Conservation (phyloP, 2,888 invertebrate species). For the Alcis repandata region DNA sequence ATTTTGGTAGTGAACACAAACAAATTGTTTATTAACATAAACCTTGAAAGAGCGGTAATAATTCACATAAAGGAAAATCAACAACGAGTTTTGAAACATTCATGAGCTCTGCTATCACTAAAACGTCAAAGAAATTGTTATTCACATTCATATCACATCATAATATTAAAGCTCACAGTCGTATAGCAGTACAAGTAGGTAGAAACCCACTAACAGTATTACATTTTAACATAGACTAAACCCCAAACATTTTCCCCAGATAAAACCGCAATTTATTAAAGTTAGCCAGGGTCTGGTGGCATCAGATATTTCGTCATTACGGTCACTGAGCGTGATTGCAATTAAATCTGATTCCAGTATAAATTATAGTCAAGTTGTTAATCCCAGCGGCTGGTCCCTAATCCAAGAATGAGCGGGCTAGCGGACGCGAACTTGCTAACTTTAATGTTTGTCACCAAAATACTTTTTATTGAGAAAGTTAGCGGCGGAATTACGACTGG, state of each 20-base stretch:
- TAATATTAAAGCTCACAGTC: not conserved
- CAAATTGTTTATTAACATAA: too few species aligned
- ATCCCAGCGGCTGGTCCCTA: slow-evolving; percentile 52
- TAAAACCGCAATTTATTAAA: slow-evolving; percentile 46
- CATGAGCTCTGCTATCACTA: too few species aligned
- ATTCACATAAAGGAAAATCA: too few species aligned
- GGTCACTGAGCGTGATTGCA: slow-evolving; percentile 63
- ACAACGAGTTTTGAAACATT: too few species aligned
- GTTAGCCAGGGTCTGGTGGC: slow-evolving; percentile 47
- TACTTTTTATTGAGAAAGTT: slow-evolving; percentile 48
- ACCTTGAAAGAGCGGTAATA: too few species aligned
- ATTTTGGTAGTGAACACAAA: too few species aligned
- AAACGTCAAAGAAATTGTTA: too few species aligned
- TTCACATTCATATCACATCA: too few species aligned
- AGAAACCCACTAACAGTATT: not conserved
- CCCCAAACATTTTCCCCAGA: slow-evolving; percentile 27
- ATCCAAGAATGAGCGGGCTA: slow-evolving; percentile 42
- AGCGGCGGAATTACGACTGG: slow-evolving; percentile 12
- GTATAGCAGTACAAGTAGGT: not conserved
- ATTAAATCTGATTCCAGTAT: slow-evolving; percentile 58
- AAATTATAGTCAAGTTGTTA: slow-evolving; percentile 59
- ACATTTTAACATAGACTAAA: slow-evolving; percentile 13
- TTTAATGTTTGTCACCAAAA: slow-evolving; percentile 42
- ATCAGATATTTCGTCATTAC: slow-evolving; percentile 56
- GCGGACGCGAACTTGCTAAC: slow-evolving; percentile 40